Evolutionary conservation across 1,140 invertebrate genomes (phyloP).

Genomic region (Caenorhabditis latens): DNA sequence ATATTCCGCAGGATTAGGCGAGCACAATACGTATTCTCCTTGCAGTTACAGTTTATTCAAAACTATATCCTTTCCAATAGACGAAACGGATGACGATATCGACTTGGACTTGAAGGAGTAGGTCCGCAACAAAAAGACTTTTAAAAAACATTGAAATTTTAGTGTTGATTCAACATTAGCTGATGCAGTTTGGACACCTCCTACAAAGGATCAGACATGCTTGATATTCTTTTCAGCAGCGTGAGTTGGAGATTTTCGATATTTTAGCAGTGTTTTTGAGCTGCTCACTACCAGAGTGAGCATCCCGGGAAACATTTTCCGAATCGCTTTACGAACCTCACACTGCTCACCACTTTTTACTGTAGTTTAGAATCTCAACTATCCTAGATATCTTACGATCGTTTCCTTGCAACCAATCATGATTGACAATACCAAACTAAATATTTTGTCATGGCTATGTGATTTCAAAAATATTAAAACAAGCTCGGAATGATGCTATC

Average conservation of each 20-base stretch:
- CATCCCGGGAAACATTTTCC: too few species aligned
- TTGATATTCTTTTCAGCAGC: background rate
- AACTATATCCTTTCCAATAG: background rate
- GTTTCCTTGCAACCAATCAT: too few species aligned
- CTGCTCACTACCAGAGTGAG: too few species aligned
- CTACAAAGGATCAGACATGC: background rate
- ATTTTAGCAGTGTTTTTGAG: too few species aligned
- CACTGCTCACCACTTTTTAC: too few species aligned
- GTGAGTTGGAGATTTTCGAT: background rate
- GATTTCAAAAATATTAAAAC: too few species aligned
- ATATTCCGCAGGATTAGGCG: background rate
- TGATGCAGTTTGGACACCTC: background rate
- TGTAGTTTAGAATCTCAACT: background rate
- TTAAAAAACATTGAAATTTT: background rate
- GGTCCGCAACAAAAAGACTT: background rate
- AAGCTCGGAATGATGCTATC: background rate
- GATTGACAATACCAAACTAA: too few species aligned
- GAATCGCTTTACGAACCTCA: too few species aligned
- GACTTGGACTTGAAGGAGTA: conserved; percentile 12
- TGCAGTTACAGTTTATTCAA: background rate
- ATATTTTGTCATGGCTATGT: too few species aligned
- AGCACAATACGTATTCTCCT: background rate
- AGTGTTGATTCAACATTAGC: background rate
- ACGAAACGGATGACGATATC: background rate
- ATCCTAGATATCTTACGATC: too few species aligned